phyloP scores from a whole-genome alignment of 2,888 invertebrate species.

The Cheilosia soror region DNA sequence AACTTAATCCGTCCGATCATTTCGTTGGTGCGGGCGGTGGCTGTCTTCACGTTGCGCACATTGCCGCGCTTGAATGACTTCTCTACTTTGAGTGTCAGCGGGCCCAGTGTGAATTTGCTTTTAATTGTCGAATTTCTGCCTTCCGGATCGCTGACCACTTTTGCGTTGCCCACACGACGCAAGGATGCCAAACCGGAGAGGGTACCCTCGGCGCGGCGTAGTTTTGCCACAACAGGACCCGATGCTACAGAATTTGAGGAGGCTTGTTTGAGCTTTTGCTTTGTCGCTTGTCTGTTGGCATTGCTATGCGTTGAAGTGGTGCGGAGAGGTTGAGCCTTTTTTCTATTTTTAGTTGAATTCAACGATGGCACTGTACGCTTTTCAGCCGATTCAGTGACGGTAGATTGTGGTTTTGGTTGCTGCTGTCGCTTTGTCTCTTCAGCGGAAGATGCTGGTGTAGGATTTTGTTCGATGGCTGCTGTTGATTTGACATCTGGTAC shows the following conservation, averaged over 20 bases:
- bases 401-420: constrained; percentile 79
- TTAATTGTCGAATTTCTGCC: constrained; percentile 92
- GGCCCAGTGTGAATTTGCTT: constrained; percentile 92
- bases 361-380: constrained; percentile 71
- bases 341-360: constrained; percentile 46
- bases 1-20: constrained; percentile 92
- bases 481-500: constrained; percentile 76
- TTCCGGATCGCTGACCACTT: constrained; percentile 89
- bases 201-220: constrained; percentile 88
- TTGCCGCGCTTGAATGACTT: constrained; percentile 89
- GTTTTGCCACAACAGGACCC: constrained; percentile 79
- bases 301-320: constrained; percentile 77
- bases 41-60: constrained; percentile 92
- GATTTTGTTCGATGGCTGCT: constrained; percentile 38
- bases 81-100: constrained; percentile 88
- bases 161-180: constrained; percentile 91
- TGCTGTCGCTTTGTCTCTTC: constrained; percentile 78
- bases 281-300: constrained; percentile 67
- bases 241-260: constrained; percentile 56
- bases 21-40: constrained; percentile 94
- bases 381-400: constrained; percentile 77
- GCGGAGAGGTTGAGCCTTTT: constrained; percentile 62
- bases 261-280: constrained; percentile 81
- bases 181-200: constrained; percentile 92
- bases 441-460: constrained; percentile 82